A percentile compares a stretch with the other conserved stretches of the same genome.
Evolutionary conservation across 2,113 vertebrate species (phyloP).

Genomic region (Nannospalax galili): DNA sequence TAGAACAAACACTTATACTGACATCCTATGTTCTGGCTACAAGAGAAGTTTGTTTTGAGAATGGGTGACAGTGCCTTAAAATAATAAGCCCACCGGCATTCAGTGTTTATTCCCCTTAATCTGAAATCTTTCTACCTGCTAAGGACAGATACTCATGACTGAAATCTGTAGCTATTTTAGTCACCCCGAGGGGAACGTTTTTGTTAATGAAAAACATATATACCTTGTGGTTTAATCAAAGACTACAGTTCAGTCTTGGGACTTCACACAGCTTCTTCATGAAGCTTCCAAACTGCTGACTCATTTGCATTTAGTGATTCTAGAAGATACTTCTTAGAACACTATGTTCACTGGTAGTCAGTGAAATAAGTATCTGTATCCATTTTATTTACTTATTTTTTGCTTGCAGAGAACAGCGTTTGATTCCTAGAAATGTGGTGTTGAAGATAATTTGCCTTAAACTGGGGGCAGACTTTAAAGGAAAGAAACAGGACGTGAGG

Average conservation of each 20-base stretch:
- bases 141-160: not conserved
- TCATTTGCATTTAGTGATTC: not conserved
- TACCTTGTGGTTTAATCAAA: too few species aligned
- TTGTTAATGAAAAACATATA: not conserved
- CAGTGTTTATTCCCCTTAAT: not conserved
- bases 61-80: not conserved
- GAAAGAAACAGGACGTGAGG: too few species aligned
- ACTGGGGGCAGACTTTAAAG: not conserved
- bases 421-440: not conserved
- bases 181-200: not conserved
- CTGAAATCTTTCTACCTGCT: not conserved
- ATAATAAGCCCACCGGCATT: not conserved
- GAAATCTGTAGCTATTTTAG: not conserved
- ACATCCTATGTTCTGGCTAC: not conserved
- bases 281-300: not conserved
- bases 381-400: not conserved
- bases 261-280: not conserved
- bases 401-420: not conserved
- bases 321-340: not conserved
- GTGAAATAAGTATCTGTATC: not conserved
- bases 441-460: not conserved
- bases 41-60: not conserved
- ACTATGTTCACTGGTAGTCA: not conserved
- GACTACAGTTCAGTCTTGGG: not conserved
- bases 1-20: not conserved